Evolutionary conservation across 35 echinoderm and acorn worm species (phyloP).

Genomic region (Lytechinus pictus): DNA sequence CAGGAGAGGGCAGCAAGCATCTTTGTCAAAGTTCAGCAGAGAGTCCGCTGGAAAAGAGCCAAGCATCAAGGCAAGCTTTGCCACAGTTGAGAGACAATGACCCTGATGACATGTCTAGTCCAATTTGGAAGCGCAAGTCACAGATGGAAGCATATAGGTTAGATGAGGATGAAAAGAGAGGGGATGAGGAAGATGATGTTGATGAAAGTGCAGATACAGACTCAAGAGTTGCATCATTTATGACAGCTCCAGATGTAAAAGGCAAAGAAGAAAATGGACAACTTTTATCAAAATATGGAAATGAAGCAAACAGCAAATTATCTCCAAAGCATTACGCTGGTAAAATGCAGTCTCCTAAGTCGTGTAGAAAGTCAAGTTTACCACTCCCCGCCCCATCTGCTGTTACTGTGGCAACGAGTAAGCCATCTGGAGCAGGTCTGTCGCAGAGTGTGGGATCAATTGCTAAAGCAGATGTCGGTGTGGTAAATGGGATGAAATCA

Average conservation of each 20-base stretch:
- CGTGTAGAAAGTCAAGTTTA: constrained; percentile 15
- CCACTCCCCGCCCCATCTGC: not conserved
- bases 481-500: not conserved
- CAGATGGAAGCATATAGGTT: constrained; percentile 8
- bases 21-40: not conserved
- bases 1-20: constrained; percentile 14
- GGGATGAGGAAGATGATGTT: not conserved
- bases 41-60: not conserved
- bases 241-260: not conserved
- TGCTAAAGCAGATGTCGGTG: constrained; percentile 18
- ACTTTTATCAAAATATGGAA: not conserved
- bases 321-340: constrained; percentile 24
- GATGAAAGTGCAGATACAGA: constrained; percentile 10
- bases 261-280: not conserved
- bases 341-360: constrained; percentile 25
- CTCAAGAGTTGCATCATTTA: constrained; percentile 33
- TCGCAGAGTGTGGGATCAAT: constrained; percentile 21
- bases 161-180: not conserved
- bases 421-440: constrained; percentile 46
- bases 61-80: not conserved
- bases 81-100: constrained; percentile 3
- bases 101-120: constrained; percentile 17
- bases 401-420: constrained; percentile 13
- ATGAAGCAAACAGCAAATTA: not conserved
- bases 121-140: constrained; percentile 41